Conservation (phyloP, 1,140 invertebrate genomes). For the Cryptotermes secundus region DNA sequence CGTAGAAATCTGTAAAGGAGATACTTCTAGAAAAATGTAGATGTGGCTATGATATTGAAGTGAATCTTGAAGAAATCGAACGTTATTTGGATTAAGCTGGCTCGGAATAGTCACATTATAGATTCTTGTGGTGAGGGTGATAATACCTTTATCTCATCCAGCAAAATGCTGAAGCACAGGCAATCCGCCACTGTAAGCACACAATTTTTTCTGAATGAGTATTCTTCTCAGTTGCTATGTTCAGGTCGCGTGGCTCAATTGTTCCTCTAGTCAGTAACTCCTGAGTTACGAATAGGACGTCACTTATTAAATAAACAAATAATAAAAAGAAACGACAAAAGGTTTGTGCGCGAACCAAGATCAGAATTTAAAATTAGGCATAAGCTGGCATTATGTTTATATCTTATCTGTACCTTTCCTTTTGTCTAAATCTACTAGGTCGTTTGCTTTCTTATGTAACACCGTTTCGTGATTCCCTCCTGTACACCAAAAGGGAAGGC, state of each 20-base stretch:
- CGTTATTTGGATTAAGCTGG: no score
- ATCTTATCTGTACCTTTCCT: neutral
- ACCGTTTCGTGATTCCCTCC: neutral
- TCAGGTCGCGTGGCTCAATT: slow-evolving; percentile 6
- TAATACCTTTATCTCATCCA: no score
- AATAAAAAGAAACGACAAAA: neutral
- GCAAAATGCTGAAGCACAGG: neutral
- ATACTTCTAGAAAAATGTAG: no score
- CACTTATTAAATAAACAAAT: slow-evolving; percentile 16
- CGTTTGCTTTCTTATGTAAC: neutral
- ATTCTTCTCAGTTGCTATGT: neutral
- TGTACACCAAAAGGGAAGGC: neutral
- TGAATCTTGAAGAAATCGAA: no score
- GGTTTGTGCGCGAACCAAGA: neutral
- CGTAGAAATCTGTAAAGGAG: no score
- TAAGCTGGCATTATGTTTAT: neutral
- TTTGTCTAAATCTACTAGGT: slow-evolving; percentile 13
- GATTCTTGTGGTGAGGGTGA: no score
- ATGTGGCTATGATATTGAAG: no score
- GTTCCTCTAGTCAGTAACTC: neutral
- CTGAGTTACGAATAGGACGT: neutral
- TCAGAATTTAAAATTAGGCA: neutral
- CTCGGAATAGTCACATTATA: no score
- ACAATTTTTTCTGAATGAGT: neutral
- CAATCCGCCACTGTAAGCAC: neutral